These are phyloP conservation scores for Parazoanthus darwini DNA, from an alignment of 92 coral and sea anemone genomes.

Conservation along the genomic window DNA sequence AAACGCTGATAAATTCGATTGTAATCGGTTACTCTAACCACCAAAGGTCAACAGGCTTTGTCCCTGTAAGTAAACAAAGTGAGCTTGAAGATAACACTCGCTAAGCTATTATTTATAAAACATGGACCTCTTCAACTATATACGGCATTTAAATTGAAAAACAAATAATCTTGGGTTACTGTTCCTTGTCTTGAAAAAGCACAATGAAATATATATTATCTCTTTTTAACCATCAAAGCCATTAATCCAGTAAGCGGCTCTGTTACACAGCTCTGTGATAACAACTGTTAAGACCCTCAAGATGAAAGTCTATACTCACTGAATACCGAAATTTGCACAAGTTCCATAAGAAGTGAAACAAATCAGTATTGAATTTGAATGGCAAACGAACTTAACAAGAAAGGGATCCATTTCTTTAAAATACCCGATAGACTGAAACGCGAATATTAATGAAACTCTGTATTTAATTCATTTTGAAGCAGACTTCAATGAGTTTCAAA, in stretches of 20 bases:
- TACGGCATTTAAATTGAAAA: conserved; percentile 13
- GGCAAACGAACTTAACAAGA: background rate
- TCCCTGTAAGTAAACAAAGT: conserved; percentile 16
- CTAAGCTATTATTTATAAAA: background rate
- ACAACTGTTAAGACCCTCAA: background rate
- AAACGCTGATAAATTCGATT: background rate
- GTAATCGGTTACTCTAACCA: background rate
- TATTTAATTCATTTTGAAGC: background rate
- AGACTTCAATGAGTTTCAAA: background rate
- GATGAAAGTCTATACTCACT: background rate
- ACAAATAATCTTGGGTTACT: conserved; percentile 5
- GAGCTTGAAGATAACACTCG: background rate
- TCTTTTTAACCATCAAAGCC: conserved; percentile 25
- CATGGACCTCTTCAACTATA: conserved; percentile 1
- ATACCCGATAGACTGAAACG: background rate
- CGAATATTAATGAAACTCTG: background rate
- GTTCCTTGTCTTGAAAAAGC: conserved; percentile 5
- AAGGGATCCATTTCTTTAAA: background rate
- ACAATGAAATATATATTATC: conserved; percentile 25
- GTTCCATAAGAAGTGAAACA: background rate
- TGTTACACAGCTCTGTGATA: conserved; percentile 11
- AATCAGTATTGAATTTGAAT: background rate
- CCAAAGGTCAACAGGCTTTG: background rate
- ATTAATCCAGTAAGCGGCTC: conserved; percentile 19
- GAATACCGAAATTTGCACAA: conserved; percentile 1